Evolutionary conservation across 2,888 invertebrate genomes (phyloP).

Genomic region (Resseliella maxima): DNA sequence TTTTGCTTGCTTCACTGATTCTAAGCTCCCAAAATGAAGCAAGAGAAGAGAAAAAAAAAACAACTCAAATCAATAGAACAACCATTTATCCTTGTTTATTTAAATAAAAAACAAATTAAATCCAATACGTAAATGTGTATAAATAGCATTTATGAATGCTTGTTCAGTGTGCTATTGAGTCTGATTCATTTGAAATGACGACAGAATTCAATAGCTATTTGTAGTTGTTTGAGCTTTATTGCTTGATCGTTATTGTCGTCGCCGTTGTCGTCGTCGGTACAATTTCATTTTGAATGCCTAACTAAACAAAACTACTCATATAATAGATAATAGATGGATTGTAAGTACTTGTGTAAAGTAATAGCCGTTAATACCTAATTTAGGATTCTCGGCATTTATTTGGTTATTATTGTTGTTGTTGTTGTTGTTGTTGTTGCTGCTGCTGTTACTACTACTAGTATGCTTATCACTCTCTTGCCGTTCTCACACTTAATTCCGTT

Average conservation of each 20-base stretch:
- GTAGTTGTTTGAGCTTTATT: constrained; percentile 1
- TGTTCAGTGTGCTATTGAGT: neutral
- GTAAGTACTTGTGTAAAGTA: constrained; percentile 51
- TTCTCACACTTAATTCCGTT: too few relatives aligned
- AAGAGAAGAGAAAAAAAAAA: neutral
- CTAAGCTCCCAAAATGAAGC: neutral
- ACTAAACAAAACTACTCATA: constrained; percentile 39
- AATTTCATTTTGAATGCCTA: constrained; percentile 34
- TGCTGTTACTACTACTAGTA: too few relatives aligned
- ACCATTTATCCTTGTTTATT: constrained; percentile 47
- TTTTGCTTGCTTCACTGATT: neutral
- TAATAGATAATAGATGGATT: constrained; percentile 33
- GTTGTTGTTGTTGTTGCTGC: too few relatives aligned
- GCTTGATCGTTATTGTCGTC: neutral
- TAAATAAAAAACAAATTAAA: constrained; percentile 46
- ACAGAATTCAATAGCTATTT: constrained; percentile 29
- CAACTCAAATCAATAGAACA: constrained; percentile 15
- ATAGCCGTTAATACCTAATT: constrained; percentile 51
- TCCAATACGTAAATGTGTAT: constrained; percentile 34
- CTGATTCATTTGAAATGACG: neutral
- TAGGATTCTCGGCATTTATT: neutral
- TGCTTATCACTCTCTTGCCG: too few relatives aligned
- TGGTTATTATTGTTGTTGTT: neutral
- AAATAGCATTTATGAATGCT: neutral
- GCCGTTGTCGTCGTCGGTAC: constrained; percentile 5